Conservation (phyloP, 2,113 vertebrate species). For the Sisor rabdophorus region DNA sequence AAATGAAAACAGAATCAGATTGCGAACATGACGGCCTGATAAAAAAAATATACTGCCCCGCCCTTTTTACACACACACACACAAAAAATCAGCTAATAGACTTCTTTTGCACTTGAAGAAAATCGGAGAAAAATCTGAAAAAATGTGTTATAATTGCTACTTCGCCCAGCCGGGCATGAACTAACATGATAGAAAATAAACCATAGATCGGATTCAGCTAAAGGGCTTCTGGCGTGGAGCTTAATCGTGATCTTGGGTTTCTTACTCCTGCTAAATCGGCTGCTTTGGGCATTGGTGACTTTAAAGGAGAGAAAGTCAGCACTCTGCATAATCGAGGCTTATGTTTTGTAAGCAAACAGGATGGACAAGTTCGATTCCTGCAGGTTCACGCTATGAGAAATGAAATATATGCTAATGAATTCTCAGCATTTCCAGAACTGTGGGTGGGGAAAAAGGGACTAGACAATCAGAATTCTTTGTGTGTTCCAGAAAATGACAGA, state of each 20-base stretch:
- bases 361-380: constrained; percentile 21
- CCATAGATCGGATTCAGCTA: background rate
- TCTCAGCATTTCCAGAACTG: background rate
- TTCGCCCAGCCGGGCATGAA: background rate
- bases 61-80: background rate
- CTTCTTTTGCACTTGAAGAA: background rate
- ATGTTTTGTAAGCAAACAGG: constrained; percentile 24
- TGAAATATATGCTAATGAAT: too few species aligned
- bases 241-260: background rate
- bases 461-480: too few species aligned
- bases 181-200: constrained; percentile 20
- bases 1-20: background rate
- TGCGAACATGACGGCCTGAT: background rate
- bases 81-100: background rate
- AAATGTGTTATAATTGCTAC: background rate
- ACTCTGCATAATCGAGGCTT: background rate
- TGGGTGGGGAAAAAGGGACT: too few species aligned
- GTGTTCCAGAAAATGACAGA: background rate
- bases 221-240: background rate
- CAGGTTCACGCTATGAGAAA: background rate
- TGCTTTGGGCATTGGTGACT: background rate
- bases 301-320: background rate
- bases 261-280: background rate
- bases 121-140: too few species aligned
- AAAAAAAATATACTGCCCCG: background rate